A percentile compares a stretch with the other conserved stretches of the same genome.
phyloP scores from a whole-genome alignment of 1,140 invertebrate genomes.

The Andrena cerasifolii region DNA sequence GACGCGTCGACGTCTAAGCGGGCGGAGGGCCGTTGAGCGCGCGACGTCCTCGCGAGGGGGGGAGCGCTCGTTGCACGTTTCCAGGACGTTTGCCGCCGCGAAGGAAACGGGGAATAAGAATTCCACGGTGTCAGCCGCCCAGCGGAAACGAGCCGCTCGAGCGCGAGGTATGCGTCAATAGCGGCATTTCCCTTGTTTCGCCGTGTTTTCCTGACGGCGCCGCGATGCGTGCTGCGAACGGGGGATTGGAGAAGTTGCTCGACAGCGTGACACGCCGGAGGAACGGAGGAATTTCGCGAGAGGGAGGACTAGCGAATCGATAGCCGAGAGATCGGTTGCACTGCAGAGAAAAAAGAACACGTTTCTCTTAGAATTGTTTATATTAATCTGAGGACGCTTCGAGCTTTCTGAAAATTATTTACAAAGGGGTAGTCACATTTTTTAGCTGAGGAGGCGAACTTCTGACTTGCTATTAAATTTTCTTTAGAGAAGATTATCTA shows the following conservation, averaged over 20 bases:
- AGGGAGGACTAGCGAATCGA: neutral
- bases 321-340: neutral
- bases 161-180: conserved; percentile 10
- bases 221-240: neutral
- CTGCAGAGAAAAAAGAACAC: too few species aligned
- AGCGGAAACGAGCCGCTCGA: neutral
- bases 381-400: too few species aligned
- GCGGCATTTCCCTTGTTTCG: conserved; percentile 10
- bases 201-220: neutral
- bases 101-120: conserved; percentile 25
- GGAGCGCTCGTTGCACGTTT: neutral
- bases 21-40: neutral
- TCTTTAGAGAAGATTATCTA: too few species aligned
- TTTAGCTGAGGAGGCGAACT: too few species aligned
- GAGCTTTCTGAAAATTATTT: too few species aligned
- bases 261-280: neutral
- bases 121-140: conserved; percentile 20
- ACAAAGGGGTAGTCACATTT: too few species aligned
- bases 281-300: neutral
- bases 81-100: conserved; percentile 5
- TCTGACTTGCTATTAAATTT: too few species aligned
- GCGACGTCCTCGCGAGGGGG: neutral
- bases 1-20: neutral
- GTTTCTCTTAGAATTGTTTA: too few species aligned
- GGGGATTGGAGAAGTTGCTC: neutral